A percentile compares a stretch with the other conserved stretches of the same genome.
These are phyloP conservation scores for Rhinoderma darwinii DNA, from an alignment of 2,113 vertebrate genomes.

Conservation along the genomic window DNA sequence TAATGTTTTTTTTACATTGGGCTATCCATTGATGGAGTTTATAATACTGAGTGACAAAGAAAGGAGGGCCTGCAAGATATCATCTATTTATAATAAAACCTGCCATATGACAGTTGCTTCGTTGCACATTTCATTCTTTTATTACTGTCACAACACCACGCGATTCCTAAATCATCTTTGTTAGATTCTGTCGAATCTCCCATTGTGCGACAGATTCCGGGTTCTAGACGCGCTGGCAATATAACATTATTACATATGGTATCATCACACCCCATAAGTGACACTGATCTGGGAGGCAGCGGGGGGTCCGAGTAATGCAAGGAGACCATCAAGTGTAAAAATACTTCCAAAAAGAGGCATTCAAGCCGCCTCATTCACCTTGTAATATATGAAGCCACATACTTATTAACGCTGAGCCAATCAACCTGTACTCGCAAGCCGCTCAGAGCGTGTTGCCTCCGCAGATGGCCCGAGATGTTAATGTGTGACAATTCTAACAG, in stretches of 20 bases:
- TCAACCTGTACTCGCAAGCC: slow-evolving; percentile 83
- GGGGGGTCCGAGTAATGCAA: neutral
- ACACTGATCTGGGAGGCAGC: neutral
- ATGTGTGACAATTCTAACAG: slow-evolving; percentile 88
- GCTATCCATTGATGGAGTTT: neutral
- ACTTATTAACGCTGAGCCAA: slow-evolving; percentile 85
- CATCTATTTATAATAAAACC: slow-evolving; percentile 4
- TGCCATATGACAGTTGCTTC: neutral
- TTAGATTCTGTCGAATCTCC: slow-evolving; percentile 12
- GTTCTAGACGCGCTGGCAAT: slow-evolving; percentile 5
- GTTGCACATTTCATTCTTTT: slow-evolving; percentile 26
- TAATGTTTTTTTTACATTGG: neutral
- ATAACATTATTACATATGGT: slow-evolving; percentile 16
- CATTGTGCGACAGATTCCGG: slow-evolving; percentile 33
- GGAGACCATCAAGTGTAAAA: slow-evolving; percentile 62
- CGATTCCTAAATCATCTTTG: slow-evolving; percentile 5
- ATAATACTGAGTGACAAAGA: neutral
- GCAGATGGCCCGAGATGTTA: slow-evolving; percentile 85
- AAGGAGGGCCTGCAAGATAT: neutral
- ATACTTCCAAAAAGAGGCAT: slow-evolving; percentile 62
- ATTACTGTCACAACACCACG: neutral
- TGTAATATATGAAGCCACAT: slow-evolving; percentile 81
- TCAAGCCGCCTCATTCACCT: slow-evolving; percentile 75
- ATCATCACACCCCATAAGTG: neutral
- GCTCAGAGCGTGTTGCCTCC: slow-evolving; percentile 84